Evolutionary conservation across 2,113 vertebrate species (phyloP), one percentile per base, ranked within the genome.

Genomic region (Callocephalon fimbriatum): DNA sequence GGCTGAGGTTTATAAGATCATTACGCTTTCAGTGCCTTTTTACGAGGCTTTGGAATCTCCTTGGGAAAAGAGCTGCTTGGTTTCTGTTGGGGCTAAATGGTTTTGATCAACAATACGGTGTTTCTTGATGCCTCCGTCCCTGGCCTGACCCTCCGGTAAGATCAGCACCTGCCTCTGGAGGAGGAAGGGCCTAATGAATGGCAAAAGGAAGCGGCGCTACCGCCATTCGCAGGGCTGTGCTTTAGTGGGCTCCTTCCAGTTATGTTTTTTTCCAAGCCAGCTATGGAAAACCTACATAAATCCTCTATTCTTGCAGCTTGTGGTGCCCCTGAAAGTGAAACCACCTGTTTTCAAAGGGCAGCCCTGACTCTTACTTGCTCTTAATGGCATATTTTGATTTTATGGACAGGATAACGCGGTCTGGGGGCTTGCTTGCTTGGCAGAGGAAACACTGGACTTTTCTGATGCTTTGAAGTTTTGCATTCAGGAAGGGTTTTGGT

Each of bases 261-360:
- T 75, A n/a, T 23, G 75, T 2, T 0, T 77, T 80, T 84, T 90
- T 66, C 74, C 87, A 26, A 76, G 25, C 21, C 56, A 26, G 0
- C 59, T 5, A 21, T 48, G 95, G 95, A 97, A 97, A 97, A 96
- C 95, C 87, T 70, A 12, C 72, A 95, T 96, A 95, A 97, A 96
- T 15, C 26, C 38, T 12, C 37, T 10, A 2, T 53, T 68, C 85
- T 37, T 3, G 90, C 45, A 67, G 79, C 88, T 90, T 9, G 51
- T 15, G 56, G 94, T 83, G 93, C 92, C 93, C 58, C 90, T 6
- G 31, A 37, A 86, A 96, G 85, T 95, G 94, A 54, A 96, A 96
- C 84, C 95, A 97, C 75, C 95, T 96, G 97, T 85, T 35, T 95
- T 90, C 96, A 96, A 96, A 97, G 91, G 78, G 78, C 74, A 47